These are phyloP conservation scores for Probosciger aterrimus DNA, from an alignment of 2,113 vertebrate species.

Conservation along the genomic window DNA sequence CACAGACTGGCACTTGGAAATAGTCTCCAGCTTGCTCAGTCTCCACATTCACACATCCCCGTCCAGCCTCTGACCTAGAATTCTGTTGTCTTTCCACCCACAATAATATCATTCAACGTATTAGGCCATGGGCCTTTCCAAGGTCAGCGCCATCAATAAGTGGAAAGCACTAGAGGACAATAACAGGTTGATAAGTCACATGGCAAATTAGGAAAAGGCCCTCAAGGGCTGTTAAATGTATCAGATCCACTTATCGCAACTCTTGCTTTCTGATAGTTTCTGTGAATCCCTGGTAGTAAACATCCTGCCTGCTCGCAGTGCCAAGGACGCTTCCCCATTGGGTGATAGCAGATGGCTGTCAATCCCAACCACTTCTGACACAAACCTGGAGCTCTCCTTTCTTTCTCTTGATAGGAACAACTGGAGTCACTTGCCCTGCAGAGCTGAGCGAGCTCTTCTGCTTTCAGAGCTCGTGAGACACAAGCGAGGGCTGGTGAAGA, in stretches of 20 bases:
- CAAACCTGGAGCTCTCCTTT: background rate
- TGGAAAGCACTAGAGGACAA: slow-evolving; percentile 45
- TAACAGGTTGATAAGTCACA: slow-evolving; percentile 55
- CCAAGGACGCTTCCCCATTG: background rate
- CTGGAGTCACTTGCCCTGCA: background rate
- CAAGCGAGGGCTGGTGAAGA: background rate
- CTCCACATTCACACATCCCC: background rate
- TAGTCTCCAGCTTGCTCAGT: background rate
- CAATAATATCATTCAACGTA: slow-evolving; percentile 1
- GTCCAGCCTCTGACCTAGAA: slow-evolving; percentile 7
- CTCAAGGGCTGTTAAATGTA: slow-evolving; percentile 29
- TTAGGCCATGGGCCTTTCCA: slow-evolving; percentile 27
- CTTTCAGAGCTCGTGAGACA: background rate
- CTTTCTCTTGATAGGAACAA: background rate
- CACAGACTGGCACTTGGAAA: background rate
- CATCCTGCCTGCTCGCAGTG: background rate
- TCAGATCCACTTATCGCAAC: slow-evolving; percentile 29
- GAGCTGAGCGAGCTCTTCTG: background rate
- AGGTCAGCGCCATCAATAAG: slow-evolving; percentile 43
- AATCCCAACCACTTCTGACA: background rate
- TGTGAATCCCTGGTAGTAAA: slow-evolving; percentile 8
- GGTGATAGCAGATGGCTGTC: background rate
- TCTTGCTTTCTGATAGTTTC: slow-evolving; percentile 16
- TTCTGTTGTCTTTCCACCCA: slow-evolving; percentile 10
- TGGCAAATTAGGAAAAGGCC: slow-evolving; percentile 55